A percentile compares a stretch with the other conserved stretches of the same genome.
Conservation (phyloP, 1,140 invertebrate species). For the Pemphigus obesinymphae region DNA sequence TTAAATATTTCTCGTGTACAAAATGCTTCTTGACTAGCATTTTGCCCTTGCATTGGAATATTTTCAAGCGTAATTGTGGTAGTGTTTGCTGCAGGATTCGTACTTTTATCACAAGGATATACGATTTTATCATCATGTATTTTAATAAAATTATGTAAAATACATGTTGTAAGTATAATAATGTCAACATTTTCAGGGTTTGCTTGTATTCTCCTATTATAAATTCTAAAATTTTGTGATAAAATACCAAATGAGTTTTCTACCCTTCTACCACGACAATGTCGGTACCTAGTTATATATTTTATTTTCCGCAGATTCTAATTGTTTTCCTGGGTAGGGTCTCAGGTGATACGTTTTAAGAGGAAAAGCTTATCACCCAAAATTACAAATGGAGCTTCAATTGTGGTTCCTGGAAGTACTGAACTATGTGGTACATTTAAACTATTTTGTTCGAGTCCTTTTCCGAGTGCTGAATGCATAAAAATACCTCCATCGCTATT, state of each 20-base stretch:
- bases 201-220: background rate
- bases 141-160: background rate
- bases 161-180: background rate
- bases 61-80: too few species aligned
- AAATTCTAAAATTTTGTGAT: background rate
- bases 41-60: background rate
- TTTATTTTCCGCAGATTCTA: too few species aligned
- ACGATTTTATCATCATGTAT: too few species aligned
- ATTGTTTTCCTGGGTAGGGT: too few species aligned
- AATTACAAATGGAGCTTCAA: background rate
- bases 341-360: too few species aligned
- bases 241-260: background rate
- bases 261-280: too few species aligned
- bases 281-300: too few species aligned
- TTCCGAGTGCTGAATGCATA: background rate
- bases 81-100: too few species aligned
- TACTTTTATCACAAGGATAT: too few species aligned
- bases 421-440: background rate
- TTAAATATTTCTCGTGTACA: background rate
- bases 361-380: too few species aligned
- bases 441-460: background rate
- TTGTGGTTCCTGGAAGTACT: background rate
- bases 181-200: background rate
- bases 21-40: background rate
- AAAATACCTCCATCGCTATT: slow-evolving; percentile 48